Evolutionary conservation across 2,888 invertebrate species (phyloP).

Genomic region (Chrysopilus asiliformis): DNA sequence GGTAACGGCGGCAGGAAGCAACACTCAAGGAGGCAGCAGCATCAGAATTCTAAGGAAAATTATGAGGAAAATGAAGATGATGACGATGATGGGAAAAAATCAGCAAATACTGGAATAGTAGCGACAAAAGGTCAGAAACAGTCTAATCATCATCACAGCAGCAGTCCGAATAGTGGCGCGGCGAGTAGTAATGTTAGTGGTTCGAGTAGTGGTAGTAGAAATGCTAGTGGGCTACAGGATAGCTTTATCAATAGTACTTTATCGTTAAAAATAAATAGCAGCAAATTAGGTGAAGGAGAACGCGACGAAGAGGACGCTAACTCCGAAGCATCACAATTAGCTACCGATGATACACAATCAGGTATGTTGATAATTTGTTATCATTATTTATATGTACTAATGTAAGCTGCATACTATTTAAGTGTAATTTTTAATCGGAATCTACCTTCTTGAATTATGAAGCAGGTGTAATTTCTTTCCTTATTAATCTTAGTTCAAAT

Average conservation of each 20-base stretch:
- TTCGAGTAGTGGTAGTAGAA: neutral
- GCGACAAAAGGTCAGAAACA: conserved; percentile 9
- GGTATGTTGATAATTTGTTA: conserved; percentile 2
- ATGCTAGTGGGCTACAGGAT: conserved; percentile 6
- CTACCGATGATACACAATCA: conserved; percentile 11
- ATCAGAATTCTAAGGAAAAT: conserved; percentile 12
- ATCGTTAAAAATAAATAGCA: conserved; percentile 9
- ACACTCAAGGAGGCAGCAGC: neutral
- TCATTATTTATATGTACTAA: neutral
- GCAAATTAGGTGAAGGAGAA: too few relatives aligned
- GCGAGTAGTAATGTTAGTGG: neutral
- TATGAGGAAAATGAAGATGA: conserved; percentile 15
- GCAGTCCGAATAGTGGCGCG: conserved; percentile 12
- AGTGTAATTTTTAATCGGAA: too few relatives aligned
- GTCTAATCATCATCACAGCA: conserved; percentile 20
- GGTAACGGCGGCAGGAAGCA: conserved; percentile 1
- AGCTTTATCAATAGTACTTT: conserved; percentile 10
- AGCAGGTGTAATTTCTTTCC: too few relatives aligned
- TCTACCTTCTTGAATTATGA: neutral
- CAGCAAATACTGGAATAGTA: neutral
- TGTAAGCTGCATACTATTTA: neutral
- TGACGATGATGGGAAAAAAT: neutral
- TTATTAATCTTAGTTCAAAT: too few relatives aligned
- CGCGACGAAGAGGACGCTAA: conserved; percentile 7
- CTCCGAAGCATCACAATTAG: conserved; percentile 10